phyloP scores from a whole-genome alignment of 2,797 vertebrate species.

The Neoniphon sammara region DNA sequence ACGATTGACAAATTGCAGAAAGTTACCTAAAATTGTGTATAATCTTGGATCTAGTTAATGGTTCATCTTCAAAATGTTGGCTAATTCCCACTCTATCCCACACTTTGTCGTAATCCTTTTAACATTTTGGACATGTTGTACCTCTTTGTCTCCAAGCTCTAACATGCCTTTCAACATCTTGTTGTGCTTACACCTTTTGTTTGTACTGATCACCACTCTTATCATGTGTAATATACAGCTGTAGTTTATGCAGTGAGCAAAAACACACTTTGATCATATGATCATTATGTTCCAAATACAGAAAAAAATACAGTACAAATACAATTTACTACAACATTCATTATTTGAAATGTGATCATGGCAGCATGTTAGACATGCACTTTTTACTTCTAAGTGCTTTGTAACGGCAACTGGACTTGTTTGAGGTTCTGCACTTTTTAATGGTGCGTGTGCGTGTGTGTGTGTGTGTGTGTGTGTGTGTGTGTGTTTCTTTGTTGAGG shows the following conservation, averaged over 20 bases:
- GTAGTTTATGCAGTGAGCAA: not conserved
- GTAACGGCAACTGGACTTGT: too few relatives aligned
- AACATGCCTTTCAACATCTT: slow-evolving; percentile 48
- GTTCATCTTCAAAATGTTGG: too few relatives aligned
- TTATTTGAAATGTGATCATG: not conserved
- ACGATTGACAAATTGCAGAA: slow-evolving; percentile 30
- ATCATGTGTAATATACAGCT: not conserved
- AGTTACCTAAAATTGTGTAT: not conserved
- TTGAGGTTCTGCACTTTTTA: too few relatives aligned
- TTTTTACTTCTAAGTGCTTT: not conserved
- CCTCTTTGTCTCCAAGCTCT: slow-evolving; percentile 28
- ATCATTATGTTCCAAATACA: too few relatives aligned
- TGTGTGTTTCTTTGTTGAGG: not conserved
- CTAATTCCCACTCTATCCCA: not conserved
- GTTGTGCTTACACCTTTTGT: not conserved
- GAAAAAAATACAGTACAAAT: not conserved
- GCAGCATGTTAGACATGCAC: slow-evolving; percentile 5
- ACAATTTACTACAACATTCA: not conserved
- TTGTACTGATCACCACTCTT: not conserved
- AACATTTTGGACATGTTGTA: slow-evolving; percentile 29
- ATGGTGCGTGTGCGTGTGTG: slow-evolving; percentile 3
- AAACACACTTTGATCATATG: too few relatives aligned
- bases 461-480: slow-evolving; percentile 6
- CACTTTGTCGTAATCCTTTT: slow-evolving; percentile 28
- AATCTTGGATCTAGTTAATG: not conserved